Evolutionary conservation across 2,888 invertebrate species (phyloP).

Genomic region (Balanococcus diminutus): DNA sequence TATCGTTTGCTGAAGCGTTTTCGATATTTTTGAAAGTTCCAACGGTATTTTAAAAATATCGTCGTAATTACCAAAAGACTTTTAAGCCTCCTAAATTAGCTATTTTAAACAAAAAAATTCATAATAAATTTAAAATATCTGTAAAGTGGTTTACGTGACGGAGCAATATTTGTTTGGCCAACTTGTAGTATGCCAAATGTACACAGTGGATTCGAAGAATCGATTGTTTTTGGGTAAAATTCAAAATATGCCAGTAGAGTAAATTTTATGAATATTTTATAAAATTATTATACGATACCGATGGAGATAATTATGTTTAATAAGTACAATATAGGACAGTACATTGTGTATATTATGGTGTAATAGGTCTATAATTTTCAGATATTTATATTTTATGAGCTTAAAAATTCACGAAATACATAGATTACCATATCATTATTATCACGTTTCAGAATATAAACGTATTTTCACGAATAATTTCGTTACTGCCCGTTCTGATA

Average conservation of each 20-base stretch:
- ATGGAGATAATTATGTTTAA: too few species aligned
- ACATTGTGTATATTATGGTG: background rate
- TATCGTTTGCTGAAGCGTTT: background rate
- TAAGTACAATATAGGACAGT: too few species aligned
- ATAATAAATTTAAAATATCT: background rate
- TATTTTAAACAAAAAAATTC: background rate
- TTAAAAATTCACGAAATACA: background rate
- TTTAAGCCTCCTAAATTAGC: background rate
- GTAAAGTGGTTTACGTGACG: background rate
- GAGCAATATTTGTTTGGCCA: background rate
- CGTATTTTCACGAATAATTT: background rate
- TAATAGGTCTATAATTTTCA: background rate
- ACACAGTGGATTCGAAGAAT: background rate
- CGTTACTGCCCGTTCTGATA: background rate
- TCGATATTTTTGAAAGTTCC: background rate
- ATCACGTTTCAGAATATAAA: background rate
- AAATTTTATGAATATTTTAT: conserved; percentile 2
- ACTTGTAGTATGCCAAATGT: too few species aligned
- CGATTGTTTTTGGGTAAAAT: background rate
- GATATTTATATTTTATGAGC: background rate
- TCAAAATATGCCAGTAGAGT: background rate
- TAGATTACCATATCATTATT: background rate
- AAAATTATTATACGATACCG: background rate
- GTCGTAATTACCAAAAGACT: background rate
- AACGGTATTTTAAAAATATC: background rate